Conservation (phyloP, 2,113 vertebrate species). For the Sus scrofa region DNA sequence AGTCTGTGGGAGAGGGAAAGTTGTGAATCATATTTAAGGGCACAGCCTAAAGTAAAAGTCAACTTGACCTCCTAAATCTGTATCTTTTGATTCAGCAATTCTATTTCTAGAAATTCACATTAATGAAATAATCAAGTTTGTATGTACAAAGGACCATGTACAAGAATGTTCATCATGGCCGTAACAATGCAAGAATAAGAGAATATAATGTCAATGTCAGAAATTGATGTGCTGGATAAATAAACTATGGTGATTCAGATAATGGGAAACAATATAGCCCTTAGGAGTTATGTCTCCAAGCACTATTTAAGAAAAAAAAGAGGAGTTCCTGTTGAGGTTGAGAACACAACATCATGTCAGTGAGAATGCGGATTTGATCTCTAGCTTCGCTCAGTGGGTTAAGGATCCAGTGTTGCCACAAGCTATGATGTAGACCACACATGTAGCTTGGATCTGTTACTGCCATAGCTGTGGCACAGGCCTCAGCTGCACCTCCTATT, state of each 20-base stretch:
- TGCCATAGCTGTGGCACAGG: too few species aligned
- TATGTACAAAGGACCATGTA: not conserved
- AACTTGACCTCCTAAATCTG: not conserved
- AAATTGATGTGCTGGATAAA: not conserved
- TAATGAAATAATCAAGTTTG: not conserved
- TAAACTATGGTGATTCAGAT: not conserved
- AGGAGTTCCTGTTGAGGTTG: too few species aligned
- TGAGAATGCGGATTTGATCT: too few species aligned
- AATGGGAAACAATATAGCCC: not conserved
- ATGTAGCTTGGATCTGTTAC: too few species aligned
- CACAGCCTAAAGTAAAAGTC: not conserved
- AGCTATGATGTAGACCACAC: too few species aligned
- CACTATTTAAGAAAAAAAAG: not conserved
- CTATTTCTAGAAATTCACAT: conserved; percentile 23
- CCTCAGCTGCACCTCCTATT: too few species aligned
- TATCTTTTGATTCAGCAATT: conserved; percentile 31
- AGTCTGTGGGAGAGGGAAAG: not conserved
- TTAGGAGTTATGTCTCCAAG: not conserved
- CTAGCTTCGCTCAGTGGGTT: too few species aligned
- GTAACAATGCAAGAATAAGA: conserved; percentile 22
- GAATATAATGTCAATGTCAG: not conserved
- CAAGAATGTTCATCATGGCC: not conserved
- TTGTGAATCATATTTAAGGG: not conserved
- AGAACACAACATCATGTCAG: too few species aligned
- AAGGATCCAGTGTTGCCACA: too few species aligned